Percentiles rank a stretch among this genome's conserved stretches.
Evolutionary conservation across 2,888 invertebrate species (phyloP).

Genomic region (Diogma glabrata): DNA sequence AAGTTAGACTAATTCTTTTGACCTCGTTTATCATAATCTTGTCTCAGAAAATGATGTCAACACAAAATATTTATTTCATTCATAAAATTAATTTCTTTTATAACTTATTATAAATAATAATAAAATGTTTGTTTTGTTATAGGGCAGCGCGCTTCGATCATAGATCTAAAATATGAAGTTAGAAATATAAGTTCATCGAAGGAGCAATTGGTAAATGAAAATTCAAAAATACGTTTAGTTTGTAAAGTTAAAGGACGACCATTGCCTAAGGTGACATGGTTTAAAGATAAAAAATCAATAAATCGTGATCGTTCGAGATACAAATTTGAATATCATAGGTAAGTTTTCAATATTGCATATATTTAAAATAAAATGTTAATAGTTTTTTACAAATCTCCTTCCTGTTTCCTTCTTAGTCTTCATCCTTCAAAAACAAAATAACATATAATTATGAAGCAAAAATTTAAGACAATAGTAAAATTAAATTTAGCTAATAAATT

Average conservation of each 20-base stretch:
- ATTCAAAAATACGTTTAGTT: conserved; percentile 50
- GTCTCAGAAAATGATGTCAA: no score
- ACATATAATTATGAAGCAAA: no score
- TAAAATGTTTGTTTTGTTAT: conserved; percentile 17
- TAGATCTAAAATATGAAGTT: conserved; percentile 24
- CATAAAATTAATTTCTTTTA: no score
- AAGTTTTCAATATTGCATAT: conserved; percentile 20
- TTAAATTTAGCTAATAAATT: no score
- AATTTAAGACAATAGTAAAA: no score
- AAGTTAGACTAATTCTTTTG: no score
- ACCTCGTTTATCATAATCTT: no score
- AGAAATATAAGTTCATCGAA: conserved; percentile 6
- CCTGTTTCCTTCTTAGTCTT: no score
- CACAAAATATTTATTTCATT: no score
- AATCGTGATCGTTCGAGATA: conserved; percentile 33
- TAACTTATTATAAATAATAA: no score
- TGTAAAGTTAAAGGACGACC: conserved; percentile 68
- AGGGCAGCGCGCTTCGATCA: conserved; percentile 38
- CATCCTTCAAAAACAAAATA: no score
- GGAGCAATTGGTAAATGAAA: conserved; percentile 32
- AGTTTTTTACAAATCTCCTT: background rate
- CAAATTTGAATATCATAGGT: conserved; percentile 36
- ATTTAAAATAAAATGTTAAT: conserved; percentile 1
- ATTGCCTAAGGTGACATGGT: conserved; percentile 73
- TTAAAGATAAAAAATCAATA: conserved; percentile 56